Base-by-base conservation (phyloP, 2,113 vertebrate genomes). In the Theristicus caerulescens region DNA sequence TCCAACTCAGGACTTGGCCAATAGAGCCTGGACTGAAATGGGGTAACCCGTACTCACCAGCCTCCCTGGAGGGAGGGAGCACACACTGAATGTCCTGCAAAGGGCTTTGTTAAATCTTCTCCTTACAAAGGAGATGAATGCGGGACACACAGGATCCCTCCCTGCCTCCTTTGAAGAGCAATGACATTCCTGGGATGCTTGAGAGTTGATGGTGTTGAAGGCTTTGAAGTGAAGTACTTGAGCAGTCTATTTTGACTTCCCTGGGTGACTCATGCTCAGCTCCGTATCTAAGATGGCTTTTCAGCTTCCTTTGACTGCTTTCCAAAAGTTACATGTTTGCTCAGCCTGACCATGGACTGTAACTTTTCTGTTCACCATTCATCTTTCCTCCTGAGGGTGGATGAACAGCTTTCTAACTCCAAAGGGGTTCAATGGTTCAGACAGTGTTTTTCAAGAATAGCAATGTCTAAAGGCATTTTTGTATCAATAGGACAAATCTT, bases 201-300 rank as follows among this genome's bases (percentile, higher is more conserved):
- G 82, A 61, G 91, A 66, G 72, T n/a, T 82, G 86, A 59, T 89
- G 88, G 78, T 58, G 79, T 38, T 52, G 94, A 84, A 88, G 76
- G 84, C 95, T 98, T 97, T 97, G 97, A 97, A 96, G 95, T 96
- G 84, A 88, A 80, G 94, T 84, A 52, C 96, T 97, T 96, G 95
- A 96, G 93, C 88, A 89, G 79, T 69, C 82, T 95, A 10, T 95
- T 96, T 85, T 95, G 94, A 90, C 93, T 94, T 92, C 91, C 89
- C 79, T 5, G 72, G 31, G 88, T 97, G 95, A 94, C 77, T 95
- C 90, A 90, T 25, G 93, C 77, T 93, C 95, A 77, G 69, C 86
- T 90, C 94, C 22, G 12, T 93, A 88, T 95, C 91, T 95, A 69
- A 90, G 94, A 84, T 69, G 93, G 55, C 29, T 96, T 91, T 94